Evolutionary conservation across 1,140 invertebrate genomes (phyloP).

Genomic region (Drosophila nebulosa): DNA sequence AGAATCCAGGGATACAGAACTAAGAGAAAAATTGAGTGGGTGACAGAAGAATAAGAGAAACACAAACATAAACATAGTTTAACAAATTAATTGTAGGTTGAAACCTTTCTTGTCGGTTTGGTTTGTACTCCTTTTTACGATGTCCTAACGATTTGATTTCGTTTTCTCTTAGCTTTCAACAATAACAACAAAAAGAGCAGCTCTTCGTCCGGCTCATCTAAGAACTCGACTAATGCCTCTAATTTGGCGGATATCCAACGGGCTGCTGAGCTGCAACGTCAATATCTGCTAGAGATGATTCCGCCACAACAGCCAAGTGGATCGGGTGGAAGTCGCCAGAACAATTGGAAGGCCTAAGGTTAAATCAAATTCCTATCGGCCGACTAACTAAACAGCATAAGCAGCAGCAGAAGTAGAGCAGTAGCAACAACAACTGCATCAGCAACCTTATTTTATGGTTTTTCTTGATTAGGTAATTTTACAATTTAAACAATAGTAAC

Average conservation of each 20-base stretch:
- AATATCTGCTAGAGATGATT: slow-evolving; percentile 98
- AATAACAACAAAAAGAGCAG: slow-evolving; percentile 76
- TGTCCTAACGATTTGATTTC: neutral
- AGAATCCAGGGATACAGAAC: no score
- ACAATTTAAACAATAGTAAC: slow-evolving; percentile 51
- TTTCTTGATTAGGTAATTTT: slow-evolving; percentile 72
- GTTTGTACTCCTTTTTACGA: neutral
- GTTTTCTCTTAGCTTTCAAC: slow-evolving; percentile 58
- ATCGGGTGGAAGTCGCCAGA: slow-evolving; percentile 76
- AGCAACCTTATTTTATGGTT: slow-evolving; percentile 55
- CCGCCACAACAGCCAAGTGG: slow-evolving; percentile 85
- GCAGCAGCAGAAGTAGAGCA: slow-evolving; percentile 6
- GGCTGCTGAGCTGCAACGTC: slow-evolving; percentile 94
- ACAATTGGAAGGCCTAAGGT: slow-evolving; percentile 80
- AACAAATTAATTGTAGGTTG: no score
- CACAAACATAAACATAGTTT: no score
- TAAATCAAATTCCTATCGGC: neutral
- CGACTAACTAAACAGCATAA: neutral
- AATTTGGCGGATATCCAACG: slow-evolving; percentile 89
- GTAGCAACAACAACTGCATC: slow-evolving; percentile 17
- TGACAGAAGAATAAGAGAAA: no score
- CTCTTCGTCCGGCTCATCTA: slow-evolving; percentile 63
- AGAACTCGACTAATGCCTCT: slow-evolving; percentile 82
- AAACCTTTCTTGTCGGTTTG: no score
- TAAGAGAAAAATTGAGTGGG: no score